Evolutionary conservation across 2,888 invertebrate genomes (phyloP).

Genomic region (Catocala sponsa): DNA sequence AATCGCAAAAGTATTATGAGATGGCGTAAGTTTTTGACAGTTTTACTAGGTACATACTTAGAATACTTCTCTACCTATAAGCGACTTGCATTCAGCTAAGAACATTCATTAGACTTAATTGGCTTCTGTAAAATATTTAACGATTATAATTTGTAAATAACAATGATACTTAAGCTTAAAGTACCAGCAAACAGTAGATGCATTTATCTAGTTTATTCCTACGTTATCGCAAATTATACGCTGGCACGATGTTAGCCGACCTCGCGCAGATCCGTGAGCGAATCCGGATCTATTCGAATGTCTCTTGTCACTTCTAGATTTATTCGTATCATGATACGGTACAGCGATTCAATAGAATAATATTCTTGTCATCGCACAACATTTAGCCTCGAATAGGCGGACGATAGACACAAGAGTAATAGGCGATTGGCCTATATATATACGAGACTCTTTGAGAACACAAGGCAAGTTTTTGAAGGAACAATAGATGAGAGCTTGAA

Average conservation of each 20-base stretch:
- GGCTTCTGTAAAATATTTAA: conserved; percentile 27
- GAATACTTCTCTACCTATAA: conserved; percentile 25
- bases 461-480: conserved; percentile 9
- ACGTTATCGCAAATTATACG: conserved; percentile 52
- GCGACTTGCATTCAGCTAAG: conserved; percentile 16
- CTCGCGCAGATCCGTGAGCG: conserved; percentile 66
- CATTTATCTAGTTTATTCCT: conserved; percentile 47
- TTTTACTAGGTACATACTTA: conserved; percentile 14
- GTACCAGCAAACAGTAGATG: conserved; percentile 25
- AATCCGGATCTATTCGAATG: conserved; percentile 58
- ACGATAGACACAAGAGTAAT: conserved; percentile 10
- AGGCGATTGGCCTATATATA: conserved; percentile 6
- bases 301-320: conserved; percentile 50
- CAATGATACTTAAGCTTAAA: conserved; percentile 38
- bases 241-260: conserved; percentile 57
- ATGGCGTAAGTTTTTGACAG: conserved; percentile 25
- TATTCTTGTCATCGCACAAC: conserved; percentile 29
- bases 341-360: conserved; percentile 32
- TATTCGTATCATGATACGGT: conserved; percentile 34
- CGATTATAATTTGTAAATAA: conserved; percentile 29
- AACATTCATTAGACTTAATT: conserved; percentile 34
- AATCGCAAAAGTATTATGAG: conserved; percentile 21
- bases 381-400: conserved; percentile 23
- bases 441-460: not conserved
- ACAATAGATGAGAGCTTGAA: conserved; percentile 5